Evolutionary conservation across 2,888 invertebrate genomes (phyloP), one percentile per base, ranked within the genome.

Genomic region (Andrena bucephala): DNA sequence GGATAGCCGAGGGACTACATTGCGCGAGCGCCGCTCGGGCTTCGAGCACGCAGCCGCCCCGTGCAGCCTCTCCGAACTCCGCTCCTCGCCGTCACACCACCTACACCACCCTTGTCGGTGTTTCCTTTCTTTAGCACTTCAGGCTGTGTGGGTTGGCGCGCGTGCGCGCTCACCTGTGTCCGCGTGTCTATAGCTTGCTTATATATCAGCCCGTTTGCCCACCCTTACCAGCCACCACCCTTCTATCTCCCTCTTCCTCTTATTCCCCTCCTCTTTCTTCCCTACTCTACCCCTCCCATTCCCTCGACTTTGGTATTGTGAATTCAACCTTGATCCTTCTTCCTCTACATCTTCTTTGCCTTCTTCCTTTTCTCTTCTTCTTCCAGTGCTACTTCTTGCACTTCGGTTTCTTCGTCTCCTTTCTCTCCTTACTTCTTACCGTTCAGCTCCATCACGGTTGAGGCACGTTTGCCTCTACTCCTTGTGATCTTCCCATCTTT

Each of bases 1-100:
- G 90, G 92, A 91, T 91, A 89, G 90, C 90, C 90, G 90, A 91
- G 90, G 91, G 89, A 93, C 93, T 93, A 92, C 91, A 92, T 91
- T 93, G 93, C 93, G 93, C 93, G 92, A 92, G 93, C 93, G 93
- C 91, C 91, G 88, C 85, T 85, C 77, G 73, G 79, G 86, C 85
- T 87, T 89, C 89, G 87, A 91, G 89, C 91, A 92, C 93, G 92
- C 93, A 93, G 92, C 86, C 92, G 92, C 92, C 84, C 87, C 88
- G 84, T 86, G 70, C 84, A 71, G 71, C 83, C 83, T 77, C 81
- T 74, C 66, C 52, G 66, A 62, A 79, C 87, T 76, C 69, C 73
- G 72, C 66, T 62, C 65, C 50, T 74, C 69, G 31, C n/a, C 60
- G 36, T 66, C 27, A 1, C 10, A 42, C 36, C 62, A 71, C 54